Evolutionary conservation across 2,113 vertebrate species (phyloP), one percentile per base, ranked within the genome.

Genomic region (Crotalus tigris): DNA sequence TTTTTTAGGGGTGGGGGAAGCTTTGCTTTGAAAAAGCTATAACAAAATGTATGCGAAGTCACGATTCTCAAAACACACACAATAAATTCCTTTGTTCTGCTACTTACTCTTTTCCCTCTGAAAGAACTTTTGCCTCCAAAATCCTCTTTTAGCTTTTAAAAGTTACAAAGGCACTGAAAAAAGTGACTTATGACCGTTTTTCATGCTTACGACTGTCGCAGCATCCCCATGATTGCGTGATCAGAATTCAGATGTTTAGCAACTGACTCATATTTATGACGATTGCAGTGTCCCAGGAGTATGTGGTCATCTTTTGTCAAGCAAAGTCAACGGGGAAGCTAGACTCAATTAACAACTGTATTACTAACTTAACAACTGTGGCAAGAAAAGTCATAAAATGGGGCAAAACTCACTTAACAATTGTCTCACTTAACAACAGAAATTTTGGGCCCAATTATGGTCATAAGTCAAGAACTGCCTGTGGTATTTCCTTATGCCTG

Each of bases 61-160:
- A 58, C 15, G 11, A 9, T 95, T 94, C 93, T 93, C 85, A 94
- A 29, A 54, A 92, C 93, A 94, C 81, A 88, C 19, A 86, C 8
- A 88, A 39, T 86, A 59, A 49, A 39, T 15, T 59, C 88, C 19
- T 19, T 58, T 92, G 87, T 92, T 44, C 55, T 89, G 17, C 87
- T 89, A 24, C 59, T n/a, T 85, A 39, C 19, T 44, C 39, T 69
- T 64, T 69, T 69, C 10, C 3, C 26, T 64, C 61, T 29, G 11
- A 64, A 64, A 64, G 10, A 64, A 29, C 26, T 64, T 64, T 64
- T 64, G 11, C 61, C 61, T 69, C 26, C 61, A 69, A 69, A 69
- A 69, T 69, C 61, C 29, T 12, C 61, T n/a, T 69, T 69, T n/a
- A 69, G 11, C 61, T 69, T n/a, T 69, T 69, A 69, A 69, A 69